Base-by-base conservation (phyloP, 2,888 invertebrate genomes). In the Eupithecia subfuscata region DNA sequence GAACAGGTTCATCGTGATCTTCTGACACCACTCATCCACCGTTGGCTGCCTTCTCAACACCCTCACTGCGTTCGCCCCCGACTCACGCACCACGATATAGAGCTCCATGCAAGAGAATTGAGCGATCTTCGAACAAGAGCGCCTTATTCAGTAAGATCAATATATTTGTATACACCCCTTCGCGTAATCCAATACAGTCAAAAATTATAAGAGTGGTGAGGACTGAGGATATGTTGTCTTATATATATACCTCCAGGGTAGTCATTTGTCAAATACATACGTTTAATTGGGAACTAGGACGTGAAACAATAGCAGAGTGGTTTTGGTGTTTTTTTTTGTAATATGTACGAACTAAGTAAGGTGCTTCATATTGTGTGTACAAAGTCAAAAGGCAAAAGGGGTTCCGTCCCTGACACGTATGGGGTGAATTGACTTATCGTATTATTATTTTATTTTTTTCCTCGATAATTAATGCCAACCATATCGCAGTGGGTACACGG, bases 11-110 rank as follows among this genome's bases (percentile, higher is more conserved):
- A 96, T 85, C 95, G 95, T n/a, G 96, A 96, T 83, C 89, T 97
- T 11, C 91, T 97, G 75, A 96, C 96, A 22, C 96, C 97, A 4
- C 84, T 96, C 25, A 94, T 97, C 71, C 96, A 96, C 82, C 89
- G 95, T 22, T 95, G 96, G 88, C 85, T 96, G 79, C 95, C 94
- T 1, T 77, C 84, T 45, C 94, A 94, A 82, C 84, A 90, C 79
- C 85, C 88, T 0, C 88, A 87, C 80, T 93, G 94, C 82, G 87
- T 82, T 4, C 87, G 88, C 0, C 94, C 94, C n/a, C 88, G 92
- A 0, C 90, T 90, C 60, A 90, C 92, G 0, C 91, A 89, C 69
- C 89, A 91, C 78, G 87, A 91, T 78, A 92, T 93, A 25, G 93
- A 93, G 69, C 77, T 91, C 4, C 89, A 92, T 45, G 89, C 90